Evolutionary conservation across 2,797 vertebrate genomes (phyloP).

Genomic region (Esox masquinongy): DNA sequence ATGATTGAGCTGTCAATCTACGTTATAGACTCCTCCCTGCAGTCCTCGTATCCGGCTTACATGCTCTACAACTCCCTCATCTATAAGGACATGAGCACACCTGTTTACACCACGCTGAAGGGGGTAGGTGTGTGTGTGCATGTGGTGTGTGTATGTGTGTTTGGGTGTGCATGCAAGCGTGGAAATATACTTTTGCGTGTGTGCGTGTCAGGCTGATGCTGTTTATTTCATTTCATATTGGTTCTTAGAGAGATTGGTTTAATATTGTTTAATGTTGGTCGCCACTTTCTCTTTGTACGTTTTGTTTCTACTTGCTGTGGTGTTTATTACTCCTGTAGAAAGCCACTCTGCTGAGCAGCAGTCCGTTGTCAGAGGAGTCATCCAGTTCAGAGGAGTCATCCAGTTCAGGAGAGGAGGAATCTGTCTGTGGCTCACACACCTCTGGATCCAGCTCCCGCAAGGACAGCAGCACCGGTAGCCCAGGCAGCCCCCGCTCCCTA

Average conservation of each 20-base stretch:
- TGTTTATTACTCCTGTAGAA: constrained; percentile 75
- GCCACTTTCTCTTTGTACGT: too few species aligned
- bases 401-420: constrained; percentile 82
- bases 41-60: constrained; percentile 82
- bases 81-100: constrained; percentile 90
- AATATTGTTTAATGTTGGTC: neutral
- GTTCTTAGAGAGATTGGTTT: too few species aligned
- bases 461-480: constrained; percentile 69
- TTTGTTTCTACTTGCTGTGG: too few species aligned
- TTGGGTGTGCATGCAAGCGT: constrained; percentile 13
- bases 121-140: constrained; percentile 81
- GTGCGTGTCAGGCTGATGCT: neutral
- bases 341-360: constrained; percentile 90
- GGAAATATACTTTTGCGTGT: neutral
- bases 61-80: constrained; percentile 91
- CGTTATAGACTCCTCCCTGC: constrained; percentile 77
- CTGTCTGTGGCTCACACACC: constrained; percentile 81
- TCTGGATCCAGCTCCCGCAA: constrained; percentile 79
- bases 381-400: constrained; percentile 91
- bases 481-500: constrained; percentile 85
- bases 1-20: constrained; percentile 23
- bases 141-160: neutral
- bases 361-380: constrained; percentile 85
- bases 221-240: too few species aligned
- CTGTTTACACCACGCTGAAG: constrained; percentile 91